Conservation (phyloP, 1,140 invertebrate genomes). For the Papilio aristodemus region DNA sequence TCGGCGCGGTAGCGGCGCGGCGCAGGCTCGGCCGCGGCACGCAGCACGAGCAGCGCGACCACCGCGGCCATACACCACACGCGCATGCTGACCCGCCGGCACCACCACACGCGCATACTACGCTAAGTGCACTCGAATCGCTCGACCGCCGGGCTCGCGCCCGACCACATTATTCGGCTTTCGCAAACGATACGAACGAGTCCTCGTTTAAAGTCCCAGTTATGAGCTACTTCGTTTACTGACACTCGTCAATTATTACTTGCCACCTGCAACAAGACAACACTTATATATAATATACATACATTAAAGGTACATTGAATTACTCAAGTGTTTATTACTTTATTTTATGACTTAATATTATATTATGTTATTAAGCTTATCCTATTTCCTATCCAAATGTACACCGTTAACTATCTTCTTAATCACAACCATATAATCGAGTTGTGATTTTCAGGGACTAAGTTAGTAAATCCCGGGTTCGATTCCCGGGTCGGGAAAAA, state of each 20-base stretch:
- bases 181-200: slow-evolving; percentile 33
- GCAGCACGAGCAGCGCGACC: slow-evolving; percentile 70
- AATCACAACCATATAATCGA: no score
- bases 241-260: neutral
- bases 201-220: neutral
- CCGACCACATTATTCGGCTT: slow-evolving; percentile 72
- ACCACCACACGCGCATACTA: slow-evolving; percentile 62
- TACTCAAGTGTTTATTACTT: no score
- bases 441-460: no score
- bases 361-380: no score
- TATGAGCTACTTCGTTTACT: neutral
- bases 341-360: no score
- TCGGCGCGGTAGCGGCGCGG: slow-evolving; percentile 60
- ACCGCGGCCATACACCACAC: slow-evolving; percentile 68
- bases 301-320: no score
- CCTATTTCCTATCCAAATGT: no score
- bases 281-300: neutral
- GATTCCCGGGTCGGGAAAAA: no score
- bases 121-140: slow-evolving; percentile 63
- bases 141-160: slow-evolving; percentile 61
- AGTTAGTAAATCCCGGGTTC: no score
- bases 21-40: slow-evolving; percentile 61
- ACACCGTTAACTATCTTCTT: no score
- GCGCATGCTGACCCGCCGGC: slow-evolving; percentile 64
- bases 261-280: neutral